Evolutionary conservation across 2,888 invertebrate genomes (phyloP).

Genomic region (Phragmatobia fuliginosa): DNA sequence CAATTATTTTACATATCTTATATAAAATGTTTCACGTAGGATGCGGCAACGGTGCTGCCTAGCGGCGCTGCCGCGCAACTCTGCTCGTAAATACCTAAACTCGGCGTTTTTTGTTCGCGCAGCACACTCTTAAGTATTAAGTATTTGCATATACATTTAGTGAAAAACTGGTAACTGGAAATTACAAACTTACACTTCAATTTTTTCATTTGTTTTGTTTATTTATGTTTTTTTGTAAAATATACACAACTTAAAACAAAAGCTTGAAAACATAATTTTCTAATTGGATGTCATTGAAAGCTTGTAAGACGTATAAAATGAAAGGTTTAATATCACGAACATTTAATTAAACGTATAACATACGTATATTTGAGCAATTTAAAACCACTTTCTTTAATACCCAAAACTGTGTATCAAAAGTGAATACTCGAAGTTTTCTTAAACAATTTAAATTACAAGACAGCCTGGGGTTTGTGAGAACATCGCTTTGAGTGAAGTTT

Average conservation of each 20-base stretch:
- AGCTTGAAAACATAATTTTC: background rate
- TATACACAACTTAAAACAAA: background rate
- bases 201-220: too few relatives aligned
- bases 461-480: constrained; percentile 32
- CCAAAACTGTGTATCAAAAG: constrained; percentile 16
- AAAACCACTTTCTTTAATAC: constrained; percentile 4
- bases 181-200: too few relatives aligned
- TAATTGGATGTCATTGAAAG: background rate
- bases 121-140: too few relatives aligned
- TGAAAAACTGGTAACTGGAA: too few relatives aligned
- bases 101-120: too few relatives aligned
- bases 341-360: background rate
- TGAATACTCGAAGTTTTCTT: constrained; percentile 26
- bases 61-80: too few relatives aligned
- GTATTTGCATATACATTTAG: too few relatives aligned
- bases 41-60: too few relatives aligned
- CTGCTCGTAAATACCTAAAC: too few relatives aligned
- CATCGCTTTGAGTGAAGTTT: constrained; percentile 45
- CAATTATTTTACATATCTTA: too few relatives aligned
- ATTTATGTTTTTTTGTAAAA: too few relatives aligned
- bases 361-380: background rate
- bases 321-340: background rate
- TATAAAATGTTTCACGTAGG: too few relatives aligned
- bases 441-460: constrained; percentile 47
- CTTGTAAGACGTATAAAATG: background rate